Conservation (phyloP, 2,797 vertebrate species). For the Mallotus villosus region DNA sequence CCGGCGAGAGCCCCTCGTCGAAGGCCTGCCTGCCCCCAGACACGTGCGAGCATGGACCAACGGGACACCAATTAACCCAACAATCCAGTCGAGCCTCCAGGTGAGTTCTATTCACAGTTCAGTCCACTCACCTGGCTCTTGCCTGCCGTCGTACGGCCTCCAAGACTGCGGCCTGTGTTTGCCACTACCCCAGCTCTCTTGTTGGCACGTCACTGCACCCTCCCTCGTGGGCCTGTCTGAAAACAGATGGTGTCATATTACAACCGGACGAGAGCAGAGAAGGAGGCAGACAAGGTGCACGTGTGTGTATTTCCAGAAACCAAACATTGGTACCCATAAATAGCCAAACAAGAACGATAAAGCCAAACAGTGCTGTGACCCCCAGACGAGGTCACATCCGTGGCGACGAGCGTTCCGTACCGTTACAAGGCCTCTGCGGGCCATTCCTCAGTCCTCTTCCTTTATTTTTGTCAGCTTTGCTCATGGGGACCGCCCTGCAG, state of each 20-base stretch:
- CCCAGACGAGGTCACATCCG: not conserved
- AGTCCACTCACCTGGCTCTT: constrained; percentile 43
- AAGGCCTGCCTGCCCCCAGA: too few relatives aligned
- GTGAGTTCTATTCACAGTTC: not conserved
- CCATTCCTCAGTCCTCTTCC: constrained; percentile 29
- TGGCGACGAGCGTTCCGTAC: constrained; percentile 16
- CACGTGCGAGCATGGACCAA: not conserved
- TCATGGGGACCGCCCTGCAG: constrained; percentile 23
- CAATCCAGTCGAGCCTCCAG: not conserved
- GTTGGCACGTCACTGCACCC: constrained; percentile 20
- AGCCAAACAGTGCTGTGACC: not conserved
- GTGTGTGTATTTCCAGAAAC: too few relatives aligned
- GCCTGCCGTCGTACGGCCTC: constrained; percentile 31
- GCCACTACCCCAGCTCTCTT: constrained; percentile 43
- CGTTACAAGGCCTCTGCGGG: constrained; percentile 34
- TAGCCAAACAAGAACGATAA: not conserved
- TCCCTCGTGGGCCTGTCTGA: constrained; percentile 29
- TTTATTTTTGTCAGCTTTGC: constrained; percentile 36
- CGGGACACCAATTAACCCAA: not conserved
- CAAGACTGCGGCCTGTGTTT: constrained; percentile 43
- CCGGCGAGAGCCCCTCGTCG: too few relatives aligned
- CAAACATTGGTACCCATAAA: too few relatives aligned
- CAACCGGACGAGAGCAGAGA: not conserved
- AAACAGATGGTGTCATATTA: not conserved
- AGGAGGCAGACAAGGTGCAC: not conserved